Evolutionary conservation across 2,797 vertebrate species (phyloP), one percentile per base, ranked within the genome.

Genomic region (Gobionotothen gibberifrons): DNA sequence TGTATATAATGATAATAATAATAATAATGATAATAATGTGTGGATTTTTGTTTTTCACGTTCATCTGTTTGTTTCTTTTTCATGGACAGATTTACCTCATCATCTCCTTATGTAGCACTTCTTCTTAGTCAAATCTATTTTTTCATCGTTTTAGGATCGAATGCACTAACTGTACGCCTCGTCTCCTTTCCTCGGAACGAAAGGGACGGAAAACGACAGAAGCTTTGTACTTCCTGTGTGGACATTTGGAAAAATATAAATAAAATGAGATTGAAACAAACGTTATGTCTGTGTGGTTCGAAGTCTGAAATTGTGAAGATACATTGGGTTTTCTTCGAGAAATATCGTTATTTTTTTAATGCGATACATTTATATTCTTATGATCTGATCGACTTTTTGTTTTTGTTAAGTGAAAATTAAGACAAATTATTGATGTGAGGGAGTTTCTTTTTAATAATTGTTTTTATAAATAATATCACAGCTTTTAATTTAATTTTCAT

Each of bases 101-200:
- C 87, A 77, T 70, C 82, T 81, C 63, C 80, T 85, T 72, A 90
- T 92, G 93, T 95, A 95, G 94, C 94, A 95, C 93, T 94, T 92
- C 82, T 61, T 89, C 85, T 80, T 87, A 82, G 77, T 90, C 82
- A 90, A 49, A 92, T 90, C 85, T 90, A 88, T 90, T 90, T 92
- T 93, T 90, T 88, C 88, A 88, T 91, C 68, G 26, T 87, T 80
- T 87, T 86, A 85, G 82, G 82, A 86, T 80, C 52, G 21, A 88
- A 89, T 90, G 89, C 89, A 90, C 90, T 90, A 86, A 87, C 73
- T 84, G 87, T 90, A 64, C 49, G 13, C 75, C 63, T 64, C 0
- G 48, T 64, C 63, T 84, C 74, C 72, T 83, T 26, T 26, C 26
- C 65, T 74, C 13, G 63, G 32, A 8, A 9, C 6, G 12, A 36